Evolutionary conservation across 2,797 vertebrate genomes (phyloP).

Genomic region (Tangara arthus): DNA sequence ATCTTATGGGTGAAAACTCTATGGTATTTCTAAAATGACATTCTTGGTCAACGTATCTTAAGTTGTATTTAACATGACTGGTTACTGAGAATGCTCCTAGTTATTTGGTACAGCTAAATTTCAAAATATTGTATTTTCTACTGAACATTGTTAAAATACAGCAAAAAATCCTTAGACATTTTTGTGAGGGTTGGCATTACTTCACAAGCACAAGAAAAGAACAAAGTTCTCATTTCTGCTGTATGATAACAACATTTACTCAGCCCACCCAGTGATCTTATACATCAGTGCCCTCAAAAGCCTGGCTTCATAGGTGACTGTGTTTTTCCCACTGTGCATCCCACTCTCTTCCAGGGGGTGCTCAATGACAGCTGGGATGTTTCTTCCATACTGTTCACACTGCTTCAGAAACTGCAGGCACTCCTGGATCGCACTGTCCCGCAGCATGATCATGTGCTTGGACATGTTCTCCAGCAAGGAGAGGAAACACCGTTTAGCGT

Average conservation of each 20-base stretch:
- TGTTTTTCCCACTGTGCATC: constrained; percentile 89
- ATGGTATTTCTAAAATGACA: background rate
- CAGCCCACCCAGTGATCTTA: constrained; percentile 87
- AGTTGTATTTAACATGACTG: background rate
- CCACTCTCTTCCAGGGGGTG: constrained; percentile 89
- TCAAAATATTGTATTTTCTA: background rate
- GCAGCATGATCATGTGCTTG: constrained; percentile 91
- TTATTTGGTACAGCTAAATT: background rate
- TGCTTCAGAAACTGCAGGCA: constrained; percentile 93
- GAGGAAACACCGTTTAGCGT: constrained; percentile 93
- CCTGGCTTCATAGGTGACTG: constrained; percentile 91
- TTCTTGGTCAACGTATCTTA: background rate
- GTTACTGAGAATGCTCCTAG: background rate
- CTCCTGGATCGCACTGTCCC: constrained; percentile 86
- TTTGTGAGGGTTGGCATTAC: background rate
- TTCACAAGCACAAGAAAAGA: background rate
- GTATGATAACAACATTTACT: constrained; percentile 29
- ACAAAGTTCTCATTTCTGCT: background rate
- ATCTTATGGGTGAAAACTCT: background rate
- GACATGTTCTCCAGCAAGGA: constrained; percentile 96
- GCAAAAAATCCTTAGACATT: background rate
- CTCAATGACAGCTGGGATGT: constrained; percentile 88
- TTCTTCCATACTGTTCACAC: constrained; percentile 83
- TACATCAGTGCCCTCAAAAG: constrained; percentile 89
- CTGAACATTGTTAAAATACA: background rate